Percentiles rank a stretch among this genome's conserved stretches.
These are phyloP conservation scores for Tenthredo notha DNA, from an alignment of 2,888 invertebrate genomes.

Conservation along the genomic window DNA sequence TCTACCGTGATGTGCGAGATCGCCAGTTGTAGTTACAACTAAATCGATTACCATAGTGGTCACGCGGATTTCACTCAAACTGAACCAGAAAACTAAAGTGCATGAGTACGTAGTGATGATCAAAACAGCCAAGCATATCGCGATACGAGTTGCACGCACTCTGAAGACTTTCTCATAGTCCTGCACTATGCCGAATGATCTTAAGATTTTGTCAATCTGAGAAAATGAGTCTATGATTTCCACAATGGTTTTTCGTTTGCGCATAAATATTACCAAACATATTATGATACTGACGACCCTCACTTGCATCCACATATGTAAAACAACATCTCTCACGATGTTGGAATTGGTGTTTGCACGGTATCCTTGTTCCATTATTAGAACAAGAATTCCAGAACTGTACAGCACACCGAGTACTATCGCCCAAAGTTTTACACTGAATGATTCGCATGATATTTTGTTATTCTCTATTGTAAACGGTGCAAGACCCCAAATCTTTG, in stretches of 20 bases:
- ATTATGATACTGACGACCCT: neutral
- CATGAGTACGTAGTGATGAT: neutral
- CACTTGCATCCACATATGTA: neutral
- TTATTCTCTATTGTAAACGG: neutral
- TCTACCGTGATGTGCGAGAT: neutral
- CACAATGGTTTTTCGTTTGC: neutral
- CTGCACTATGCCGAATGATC: neutral
- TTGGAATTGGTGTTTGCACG: rapidly evolving
- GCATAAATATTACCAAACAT: neutral
- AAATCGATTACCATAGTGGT: neutral
- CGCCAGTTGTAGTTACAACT: neutral
- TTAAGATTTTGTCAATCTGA: neutral
- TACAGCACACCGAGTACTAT: neutral
- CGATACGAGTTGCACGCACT: neutral
- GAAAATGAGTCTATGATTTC: neutral
- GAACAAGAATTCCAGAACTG: neutral
- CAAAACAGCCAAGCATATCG: neutral
- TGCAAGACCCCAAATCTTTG: conserved; percentile 9
- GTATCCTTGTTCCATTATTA: neutral
- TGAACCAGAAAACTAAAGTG: neutral
- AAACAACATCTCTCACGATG: neutral
- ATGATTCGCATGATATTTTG: neutral
- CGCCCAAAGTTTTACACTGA: neutral
- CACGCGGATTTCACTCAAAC: neutral
- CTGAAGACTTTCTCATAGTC: neutral